phyloP scores from a whole-genome alignment of 2,888 invertebrate species.

The Heterodera filipjevi region DNA sequence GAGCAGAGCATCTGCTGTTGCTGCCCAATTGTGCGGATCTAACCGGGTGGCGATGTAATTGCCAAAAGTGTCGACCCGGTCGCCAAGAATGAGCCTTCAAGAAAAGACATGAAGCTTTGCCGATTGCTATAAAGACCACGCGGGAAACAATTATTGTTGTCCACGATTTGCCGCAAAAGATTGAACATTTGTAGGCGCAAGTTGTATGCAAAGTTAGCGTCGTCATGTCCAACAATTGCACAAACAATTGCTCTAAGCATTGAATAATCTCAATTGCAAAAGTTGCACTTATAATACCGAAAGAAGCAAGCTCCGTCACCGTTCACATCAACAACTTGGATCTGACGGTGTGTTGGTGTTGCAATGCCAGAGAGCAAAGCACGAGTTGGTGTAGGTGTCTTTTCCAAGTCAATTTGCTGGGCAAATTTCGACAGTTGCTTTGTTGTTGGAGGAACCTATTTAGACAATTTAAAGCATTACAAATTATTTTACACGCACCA shows the following conservation, averaged over 20 bases:
- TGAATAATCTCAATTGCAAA: background rate
- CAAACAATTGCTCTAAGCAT: background rate
- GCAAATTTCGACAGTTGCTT: too few relatives aligned
- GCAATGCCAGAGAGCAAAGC: too few relatives aligned
- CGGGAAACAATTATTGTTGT: background rate
- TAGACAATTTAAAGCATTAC: too few relatives aligned
- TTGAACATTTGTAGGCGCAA: background rate
- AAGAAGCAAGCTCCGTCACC: background rate
- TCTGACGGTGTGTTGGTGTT: background rate
- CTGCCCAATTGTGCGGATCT: background rate
- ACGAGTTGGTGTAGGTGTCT: too few relatives aligned
- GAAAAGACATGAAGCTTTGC: background rate
- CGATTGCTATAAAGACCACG: too few relatives aligned
- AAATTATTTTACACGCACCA: too few relatives aligned
- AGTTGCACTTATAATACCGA: background rate
- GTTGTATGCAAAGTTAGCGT: background rate
- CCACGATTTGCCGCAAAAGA: background rate
- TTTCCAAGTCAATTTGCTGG: too few relatives aligned
- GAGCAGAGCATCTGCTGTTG: background rate
- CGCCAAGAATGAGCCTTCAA: background rate
- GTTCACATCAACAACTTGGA: background rate
- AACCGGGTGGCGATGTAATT: background rate
- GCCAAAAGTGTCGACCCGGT: background rate
- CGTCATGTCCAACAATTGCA: background rate
- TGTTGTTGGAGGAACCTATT: too few relatives aligned